Conservation (phyloP, 2,113 vertebrate species). For the Saccopteryx bilineata region DNA sequence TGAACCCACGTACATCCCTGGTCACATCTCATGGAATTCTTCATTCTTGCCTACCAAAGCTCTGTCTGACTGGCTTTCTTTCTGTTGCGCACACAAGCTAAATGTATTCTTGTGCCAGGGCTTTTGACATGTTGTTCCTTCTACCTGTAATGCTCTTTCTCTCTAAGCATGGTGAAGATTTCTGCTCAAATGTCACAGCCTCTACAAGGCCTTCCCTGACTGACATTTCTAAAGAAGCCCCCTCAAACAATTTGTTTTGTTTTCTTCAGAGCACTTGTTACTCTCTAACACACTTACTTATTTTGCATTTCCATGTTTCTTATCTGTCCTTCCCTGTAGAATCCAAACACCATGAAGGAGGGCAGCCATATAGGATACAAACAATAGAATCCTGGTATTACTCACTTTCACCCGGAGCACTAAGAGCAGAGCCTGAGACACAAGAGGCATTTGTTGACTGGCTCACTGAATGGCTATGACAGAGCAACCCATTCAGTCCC, state of each 20-base stretch:
- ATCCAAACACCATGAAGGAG: background rate
- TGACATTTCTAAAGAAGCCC: constrained; percentile 11
- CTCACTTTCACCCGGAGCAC: background rate
- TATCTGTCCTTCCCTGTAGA: background rate
- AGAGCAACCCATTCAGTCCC: background rate
- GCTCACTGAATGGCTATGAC: background rate
- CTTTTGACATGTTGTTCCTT: background rate
- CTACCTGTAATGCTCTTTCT: background rate
- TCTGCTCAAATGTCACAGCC: background rate
- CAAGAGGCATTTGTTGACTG: background rate
- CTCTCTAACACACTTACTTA: background rate
- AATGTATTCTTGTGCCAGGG: background rate
- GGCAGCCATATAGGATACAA: background rate
- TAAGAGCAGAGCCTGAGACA: background rate
- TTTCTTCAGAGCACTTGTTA: background rate
- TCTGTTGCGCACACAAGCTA: background rate
- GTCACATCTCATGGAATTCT: background rate
- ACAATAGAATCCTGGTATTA: background rate
- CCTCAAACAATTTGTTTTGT: background rate
- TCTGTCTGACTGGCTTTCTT: background rate
- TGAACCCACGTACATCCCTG: too few species aligned
- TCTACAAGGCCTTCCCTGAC: background rate
- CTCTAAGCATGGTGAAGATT: background rate
- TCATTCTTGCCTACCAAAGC: background rate
- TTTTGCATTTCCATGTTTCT: background rate